Conservation (phyloP, 2,797 vertebrate genomes). For the Tauraco hartlaubi region DNA sequence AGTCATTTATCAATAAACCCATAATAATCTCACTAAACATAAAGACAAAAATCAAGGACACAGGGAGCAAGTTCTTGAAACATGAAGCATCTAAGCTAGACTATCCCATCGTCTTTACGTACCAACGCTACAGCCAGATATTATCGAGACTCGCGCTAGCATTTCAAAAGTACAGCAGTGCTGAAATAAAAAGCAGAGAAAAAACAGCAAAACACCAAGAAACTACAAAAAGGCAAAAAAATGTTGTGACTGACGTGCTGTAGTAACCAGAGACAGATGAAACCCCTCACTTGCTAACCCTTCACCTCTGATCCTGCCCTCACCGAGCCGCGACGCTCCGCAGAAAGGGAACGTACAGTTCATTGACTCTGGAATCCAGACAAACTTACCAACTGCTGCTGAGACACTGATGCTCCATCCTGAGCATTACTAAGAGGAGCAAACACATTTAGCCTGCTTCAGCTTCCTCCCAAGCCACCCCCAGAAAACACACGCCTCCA, state of each 20-base stretch:
- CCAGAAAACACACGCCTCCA: background rate
- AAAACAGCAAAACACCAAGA: background rate
- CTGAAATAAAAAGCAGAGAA: background rate
- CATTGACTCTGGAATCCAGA: conserved; percentile 55
- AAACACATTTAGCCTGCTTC: background rate
- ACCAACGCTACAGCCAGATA: background rate
- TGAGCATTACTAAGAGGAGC: background rate
- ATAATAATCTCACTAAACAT: background rate
- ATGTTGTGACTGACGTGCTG: background rate
- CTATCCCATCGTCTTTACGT: background rate
- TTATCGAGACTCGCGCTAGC: fast-evolving
- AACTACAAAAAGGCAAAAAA: background rate
- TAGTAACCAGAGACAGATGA: background rate
- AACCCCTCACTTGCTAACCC: background rate
- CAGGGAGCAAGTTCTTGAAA: background rate
- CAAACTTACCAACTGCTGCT: conserved; percentile 39
- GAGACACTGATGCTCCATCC: conserved; percentile 29
- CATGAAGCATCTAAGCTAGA: background rate
- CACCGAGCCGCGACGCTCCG: conserved; percentile 6
- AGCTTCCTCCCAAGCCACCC: background rate
- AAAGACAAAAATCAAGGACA: background rate
- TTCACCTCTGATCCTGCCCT: background rate
- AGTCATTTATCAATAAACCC: background rate
- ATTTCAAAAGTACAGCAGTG: background rate
- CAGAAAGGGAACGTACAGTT: conserved; percentile 25